These are phyloP conservation scores for Cremastinae sp. DNA, from an alignment of 2,888 invertebrate genomes.

Conservation along the genomic window DNA sequence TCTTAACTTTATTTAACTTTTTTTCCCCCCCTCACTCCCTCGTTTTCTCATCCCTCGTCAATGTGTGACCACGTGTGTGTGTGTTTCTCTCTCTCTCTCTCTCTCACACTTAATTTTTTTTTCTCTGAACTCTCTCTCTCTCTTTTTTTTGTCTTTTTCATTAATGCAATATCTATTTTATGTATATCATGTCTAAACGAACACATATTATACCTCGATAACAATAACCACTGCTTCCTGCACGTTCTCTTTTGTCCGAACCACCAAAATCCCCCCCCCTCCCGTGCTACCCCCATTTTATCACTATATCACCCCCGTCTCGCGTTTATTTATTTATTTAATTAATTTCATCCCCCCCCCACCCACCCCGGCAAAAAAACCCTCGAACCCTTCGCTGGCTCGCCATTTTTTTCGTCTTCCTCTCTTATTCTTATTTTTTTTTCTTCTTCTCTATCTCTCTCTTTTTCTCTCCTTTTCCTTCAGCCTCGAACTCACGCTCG, in stretches of 20 bases:
- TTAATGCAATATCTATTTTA: slow-evolving; percentile 74
- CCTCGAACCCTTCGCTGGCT: background rate
- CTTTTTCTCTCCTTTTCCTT: slow-evolving; percentile 54
- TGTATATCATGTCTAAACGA: slow-evolving; percentile 78
- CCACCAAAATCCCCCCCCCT: slow-evolving; percentile 18
- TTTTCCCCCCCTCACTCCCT: too few species aligned
- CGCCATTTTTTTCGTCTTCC: slow-evolving; percentile 21
- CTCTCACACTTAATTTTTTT: slow-evolving; percentile 3
- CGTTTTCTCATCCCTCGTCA: too few species aligned
- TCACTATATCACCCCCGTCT: slow-evolving; percentile 31
- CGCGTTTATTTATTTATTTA: slow-evolving; percentile 13
- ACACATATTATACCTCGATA: slow-evolving; percentile 79
- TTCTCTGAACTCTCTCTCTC: background rate
- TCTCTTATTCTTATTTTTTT: too few species aligned
- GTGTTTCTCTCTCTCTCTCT: background rate
- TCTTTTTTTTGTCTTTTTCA: background rate
- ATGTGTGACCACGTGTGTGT: too few species aligned
- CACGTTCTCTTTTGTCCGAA: slow-evolving; percentile 40
- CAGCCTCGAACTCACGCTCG: slow-evolving; percentile 45
- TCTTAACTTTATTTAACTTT: too few species aligned
- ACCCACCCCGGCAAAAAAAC: background rate
- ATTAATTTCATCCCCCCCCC: slow-evolving; percentile 18
- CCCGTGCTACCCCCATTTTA: slow-evolving; percentile 18
- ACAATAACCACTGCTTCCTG: slow-evolving; percentile 69
- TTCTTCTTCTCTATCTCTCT: slow-evolving; percentile 23